Evolutionary conservation across 2,888 invertebrate species (phyloP).

Genomic region (Pseudeuparius sepicola): DNA sequence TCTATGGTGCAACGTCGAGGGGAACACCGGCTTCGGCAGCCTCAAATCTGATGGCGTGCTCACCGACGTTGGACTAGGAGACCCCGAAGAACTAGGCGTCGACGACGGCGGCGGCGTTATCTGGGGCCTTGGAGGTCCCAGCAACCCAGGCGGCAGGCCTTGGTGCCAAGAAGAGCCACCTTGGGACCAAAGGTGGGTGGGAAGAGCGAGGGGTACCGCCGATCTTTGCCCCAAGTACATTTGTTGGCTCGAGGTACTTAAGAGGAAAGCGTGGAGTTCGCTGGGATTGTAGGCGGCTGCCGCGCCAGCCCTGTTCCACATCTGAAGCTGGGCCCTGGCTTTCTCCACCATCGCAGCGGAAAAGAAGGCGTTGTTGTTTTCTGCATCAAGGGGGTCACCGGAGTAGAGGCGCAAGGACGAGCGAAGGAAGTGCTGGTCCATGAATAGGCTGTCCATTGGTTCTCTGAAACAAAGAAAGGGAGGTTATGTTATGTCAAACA

Average conservation of each 20-base stretch:
- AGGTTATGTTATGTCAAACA: too few relatives aligned
- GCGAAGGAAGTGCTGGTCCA: constrained; percentile 66
- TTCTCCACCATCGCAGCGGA: constrained; percentile 50
- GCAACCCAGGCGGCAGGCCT: constrained; percentile 36
- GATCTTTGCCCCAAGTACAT: constrained; percentile 35
- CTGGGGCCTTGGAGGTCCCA: constrained; percentile 38
- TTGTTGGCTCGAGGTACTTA: constrained; percentile 35
- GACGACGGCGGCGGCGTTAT: constrained; percentile 39
- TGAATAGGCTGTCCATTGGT: constrained; percentile 69
- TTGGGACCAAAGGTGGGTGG: constrained; percentile 42
- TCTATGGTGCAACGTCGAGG: constrained; percentile 37
- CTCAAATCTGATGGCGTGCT: constrained; percentile 36
- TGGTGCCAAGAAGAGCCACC: constrained; percentile 34
- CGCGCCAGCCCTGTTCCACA: constrained; percentile 42
- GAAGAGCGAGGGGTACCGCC: constrained; percentile 34
- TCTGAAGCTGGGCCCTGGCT: constrained; percentile 42
- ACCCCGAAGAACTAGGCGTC: constrained; percentile 51
- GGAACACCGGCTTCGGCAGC: constrained; percentile 40
- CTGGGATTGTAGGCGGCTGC: constrained; percentile 45
- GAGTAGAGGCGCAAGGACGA: constrained; percentile 48
- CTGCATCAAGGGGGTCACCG: constrained; percentile 46
- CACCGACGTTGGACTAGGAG: constrained; percentile 43
- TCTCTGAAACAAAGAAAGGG: constrained; percentile 44
- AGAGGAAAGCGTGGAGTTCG: constrained; percentile 39
- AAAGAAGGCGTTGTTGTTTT: constrained; percentile 39